Conservation (phyloP, 2,797 vertebrate genomes). For the Oreonectes daqikongensis region DNA sequence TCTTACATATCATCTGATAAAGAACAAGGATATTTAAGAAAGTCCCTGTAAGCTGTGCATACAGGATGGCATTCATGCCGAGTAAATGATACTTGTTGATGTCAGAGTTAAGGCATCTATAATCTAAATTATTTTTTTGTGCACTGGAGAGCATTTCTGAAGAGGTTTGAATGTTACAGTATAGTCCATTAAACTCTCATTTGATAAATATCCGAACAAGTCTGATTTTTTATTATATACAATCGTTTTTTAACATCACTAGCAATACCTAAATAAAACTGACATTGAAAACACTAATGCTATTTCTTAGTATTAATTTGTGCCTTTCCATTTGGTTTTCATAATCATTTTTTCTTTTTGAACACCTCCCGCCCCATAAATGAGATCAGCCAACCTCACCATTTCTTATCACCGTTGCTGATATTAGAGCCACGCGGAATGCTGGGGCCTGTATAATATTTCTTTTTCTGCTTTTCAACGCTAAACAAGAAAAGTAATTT, state of each 20-base stretch:
- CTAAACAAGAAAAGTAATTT: constrained; percentile 49
- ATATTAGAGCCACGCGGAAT: constrained; percentile 24
- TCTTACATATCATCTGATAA: too few relatives aligned
- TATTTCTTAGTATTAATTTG: background rate
- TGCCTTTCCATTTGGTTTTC: background rate
- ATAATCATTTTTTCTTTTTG: constrained; percentile 13
- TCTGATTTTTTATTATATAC: background rate
- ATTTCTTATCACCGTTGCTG: constrained; percentile 15
- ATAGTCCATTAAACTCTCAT: background rate
- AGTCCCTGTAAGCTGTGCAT: too few relatives aligned
- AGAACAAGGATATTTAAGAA: too few relatives aligned
- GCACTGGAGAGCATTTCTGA: background rate
- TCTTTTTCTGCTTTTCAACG: constrained; percentile 21
- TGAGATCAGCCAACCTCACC: constrained; percentile 7
- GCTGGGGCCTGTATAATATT: constrained; percentile 18
- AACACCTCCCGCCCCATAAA: constrained; percentile 3
- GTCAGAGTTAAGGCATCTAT: too few relatives aligned
- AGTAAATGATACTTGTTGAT: too few relatives aligned
- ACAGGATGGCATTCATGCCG: too few relatives aligned
- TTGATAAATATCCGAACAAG: background rate
- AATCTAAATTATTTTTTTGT: too few relatives aligned
- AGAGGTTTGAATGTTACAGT: background rate
- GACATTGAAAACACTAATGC: background rate
- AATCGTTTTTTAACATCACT: background rate
- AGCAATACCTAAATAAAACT: constrained; percentile 1